phyloP scores from a whole-genome alignment of 2,113 vertebrate species.

The Cephalopterus ornatus region DNA sequence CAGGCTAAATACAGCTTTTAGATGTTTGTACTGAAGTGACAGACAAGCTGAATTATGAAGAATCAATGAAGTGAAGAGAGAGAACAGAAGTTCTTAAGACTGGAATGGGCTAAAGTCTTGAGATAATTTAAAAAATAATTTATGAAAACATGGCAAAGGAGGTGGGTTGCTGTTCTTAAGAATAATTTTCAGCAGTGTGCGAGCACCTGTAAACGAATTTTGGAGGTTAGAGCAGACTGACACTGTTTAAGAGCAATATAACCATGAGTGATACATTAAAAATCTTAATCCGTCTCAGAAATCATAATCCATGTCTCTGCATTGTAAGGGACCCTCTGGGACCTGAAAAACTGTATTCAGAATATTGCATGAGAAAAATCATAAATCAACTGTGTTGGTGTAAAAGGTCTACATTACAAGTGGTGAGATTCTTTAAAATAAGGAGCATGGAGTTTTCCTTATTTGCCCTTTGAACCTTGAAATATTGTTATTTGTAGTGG shows the following conservation, averaged over 20 bases:
- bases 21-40: background rate
- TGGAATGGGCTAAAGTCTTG: background rate
- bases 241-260: background rate
- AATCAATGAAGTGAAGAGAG: background rate
- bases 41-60: background rate
- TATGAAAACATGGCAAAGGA: background rate
- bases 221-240: background rate
- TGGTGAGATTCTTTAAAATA: background rate
- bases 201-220: background rate
- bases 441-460: background rate
- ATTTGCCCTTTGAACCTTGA: background rate
- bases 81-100: background rate
- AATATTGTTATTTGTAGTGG: background rate
- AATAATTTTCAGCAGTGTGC: background rate
- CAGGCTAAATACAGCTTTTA: background rate
- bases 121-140: background rate
- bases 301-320: background rate
- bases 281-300: background rate
- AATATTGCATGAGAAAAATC: background rate
- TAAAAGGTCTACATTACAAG: background rate
- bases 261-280: fast-evolving
- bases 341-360: background rate
- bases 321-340: background rate
- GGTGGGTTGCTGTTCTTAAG: background rate
- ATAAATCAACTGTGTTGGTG: background rate